Conservation (phyloP, 1,140 invertebrate genomes). For the Stegodyphus dumicola region DNA sequence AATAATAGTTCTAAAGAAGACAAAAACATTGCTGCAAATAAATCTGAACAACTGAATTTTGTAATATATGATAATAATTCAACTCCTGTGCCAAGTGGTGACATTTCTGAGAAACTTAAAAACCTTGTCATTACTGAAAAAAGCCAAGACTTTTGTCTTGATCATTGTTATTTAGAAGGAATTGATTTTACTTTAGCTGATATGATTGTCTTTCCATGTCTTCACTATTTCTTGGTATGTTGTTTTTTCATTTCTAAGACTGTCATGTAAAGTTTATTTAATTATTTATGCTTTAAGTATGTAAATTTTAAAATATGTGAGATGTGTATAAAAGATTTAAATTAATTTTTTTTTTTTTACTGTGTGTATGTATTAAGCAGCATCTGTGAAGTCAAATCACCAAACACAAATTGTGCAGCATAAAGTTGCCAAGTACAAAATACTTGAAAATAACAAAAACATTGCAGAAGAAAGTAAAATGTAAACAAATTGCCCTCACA, state of each 20-base stretch:
- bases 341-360: no score
- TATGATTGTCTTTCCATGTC: slow-evolving; percentile 80
- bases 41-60: slow-evolving; percentile 25
- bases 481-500: no score
- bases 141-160: slow-evolving; percentile 31
- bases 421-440: no score
- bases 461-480: no score
- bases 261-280: no score
- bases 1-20: slow-evolving; percentile 21
- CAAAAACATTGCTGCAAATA: not conserved
- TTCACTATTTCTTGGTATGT: slow-evolving; percentile 75
- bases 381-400: no score
- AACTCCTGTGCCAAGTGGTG: slow-evolving; percentile 43
- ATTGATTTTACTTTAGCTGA: slow-evolving; percentile 85
- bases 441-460: no score
- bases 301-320: no score
- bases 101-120: slow-evolving; percentile 47
- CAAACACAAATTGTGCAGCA: no score
- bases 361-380: no score
- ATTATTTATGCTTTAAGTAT: no score
- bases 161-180: slow-evolving; percentile 75
- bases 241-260: slow-evolving; percentile 17
- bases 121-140: slow-evolving; percentile 38
- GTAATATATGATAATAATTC: slow-evolving; percentile 30
- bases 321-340: no score